Base-by-base conservation (phyloP, 2,888 invertebrate genomes). In the Papilio gigon region DNA sequence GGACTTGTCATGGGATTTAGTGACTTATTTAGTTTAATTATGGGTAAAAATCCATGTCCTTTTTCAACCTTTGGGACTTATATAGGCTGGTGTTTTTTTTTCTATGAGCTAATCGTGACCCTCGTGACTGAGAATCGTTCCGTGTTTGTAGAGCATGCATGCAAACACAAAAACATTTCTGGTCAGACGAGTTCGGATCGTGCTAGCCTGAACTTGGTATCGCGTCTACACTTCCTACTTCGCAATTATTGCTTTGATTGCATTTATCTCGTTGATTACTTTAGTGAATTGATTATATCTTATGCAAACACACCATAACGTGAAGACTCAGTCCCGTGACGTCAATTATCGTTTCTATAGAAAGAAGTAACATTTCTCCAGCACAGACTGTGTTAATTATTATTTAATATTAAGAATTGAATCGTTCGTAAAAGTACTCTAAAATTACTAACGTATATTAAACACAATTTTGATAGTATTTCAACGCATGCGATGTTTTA, bases 71-170 rank as follows among this genome's bases (percentile, higher is more conserved):
- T 50, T 71, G 71, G 71, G 67, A 68, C 27, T 17, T 47, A 67
- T 68, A 70, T 66, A 66, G 42, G 40, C 17, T 66, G 25, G 12
- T 47, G n/a, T n/a, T 35, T 60, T 56, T 12, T 33, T 56, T 44
- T 50, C 50, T 64, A 25, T 50, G 12, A 22, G 50, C 61, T 67
- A 56, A 61, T 71, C 65, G 71, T 68, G 68, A 65, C 62, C 67
- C 58, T 65, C 72, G 70, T 73, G 70, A 73, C 71, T 70, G 47
- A 63, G 70, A 70, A 61, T 60, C 68, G 67, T 65, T 62, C 61
- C 71, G 64, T 65, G 68, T 71, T 71, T 56, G 64, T 61, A 53
- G 56, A 42, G 59, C 63, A 68, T 56, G 62, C 68, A 44, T 63
- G 68, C 47, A 64, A 42, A 68, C 59, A 64, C 44, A 68, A 68